These are phyloP conservation scores for Sciurus carolinensis DNA, from an alignment of 2,797 vertebrate genomes.

Conservation along the genomic window DNA sequence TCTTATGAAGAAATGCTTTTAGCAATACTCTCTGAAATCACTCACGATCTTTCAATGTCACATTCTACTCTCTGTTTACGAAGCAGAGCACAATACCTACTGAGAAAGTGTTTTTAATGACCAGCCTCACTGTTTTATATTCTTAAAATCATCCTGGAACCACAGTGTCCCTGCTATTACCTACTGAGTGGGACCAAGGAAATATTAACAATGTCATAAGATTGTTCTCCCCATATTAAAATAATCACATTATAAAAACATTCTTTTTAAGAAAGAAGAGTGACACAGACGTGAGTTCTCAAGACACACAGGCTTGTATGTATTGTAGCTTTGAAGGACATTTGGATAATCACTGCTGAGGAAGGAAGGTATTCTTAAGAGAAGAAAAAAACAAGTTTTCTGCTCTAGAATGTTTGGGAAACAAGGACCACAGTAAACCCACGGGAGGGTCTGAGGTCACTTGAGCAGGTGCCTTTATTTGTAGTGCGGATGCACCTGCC, in stretches of 20 bases:
- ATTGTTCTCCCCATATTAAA: not conserved
- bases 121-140: not conserved
- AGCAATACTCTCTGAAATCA: not conserved
- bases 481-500: not conserved
- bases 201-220: not conserved
- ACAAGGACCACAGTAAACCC: not conserved
- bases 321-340: not conserved
- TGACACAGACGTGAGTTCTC: not conserved
- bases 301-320: not conserved
- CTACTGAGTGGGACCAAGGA: not conserved
- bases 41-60: not conserved
- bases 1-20: not conserved
- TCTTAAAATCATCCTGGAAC: not conserved
- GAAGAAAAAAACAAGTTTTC: not conserved
- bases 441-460: not conserved
- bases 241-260: not conserved
- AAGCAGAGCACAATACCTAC: not conserved
- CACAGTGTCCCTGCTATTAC: not conserved
- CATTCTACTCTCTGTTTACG: not conserved
- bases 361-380: not conserved
- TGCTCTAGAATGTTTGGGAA: not conserved
- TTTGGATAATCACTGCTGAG: not conserved
- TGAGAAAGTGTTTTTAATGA: conserved; percentile 32
- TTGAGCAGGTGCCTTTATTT: not conserved
- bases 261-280: conserved; percentile 23